These are phyloP conservation scores for Myotis lucifugus DNA, from an alignment of 2,113 vertebrate genomes.

Conservation along the genomic window DNA sequence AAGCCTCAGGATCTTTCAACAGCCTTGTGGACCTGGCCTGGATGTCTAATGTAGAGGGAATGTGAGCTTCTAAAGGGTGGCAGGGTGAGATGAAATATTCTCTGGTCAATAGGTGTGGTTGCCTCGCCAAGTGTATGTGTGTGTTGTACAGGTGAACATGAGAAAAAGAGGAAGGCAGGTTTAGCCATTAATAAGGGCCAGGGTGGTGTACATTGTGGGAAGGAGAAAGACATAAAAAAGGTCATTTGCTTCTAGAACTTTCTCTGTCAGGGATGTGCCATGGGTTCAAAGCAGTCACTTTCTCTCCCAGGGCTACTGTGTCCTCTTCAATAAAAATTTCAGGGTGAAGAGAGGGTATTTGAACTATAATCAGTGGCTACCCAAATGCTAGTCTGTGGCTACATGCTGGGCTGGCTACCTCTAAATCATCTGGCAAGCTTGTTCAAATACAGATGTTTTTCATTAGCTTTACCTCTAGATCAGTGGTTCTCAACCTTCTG, in stretches of 20 bases:
- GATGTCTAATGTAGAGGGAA: neutral
- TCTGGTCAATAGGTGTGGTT: neutral
- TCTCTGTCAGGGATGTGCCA: neutral
- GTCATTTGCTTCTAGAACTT: neutral
- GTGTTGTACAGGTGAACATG: neutral
- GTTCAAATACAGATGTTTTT: neutral
- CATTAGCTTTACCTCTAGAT: neutral
- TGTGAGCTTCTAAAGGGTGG: neutral
- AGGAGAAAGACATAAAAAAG: neutral
- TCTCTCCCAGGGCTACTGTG: neutral
- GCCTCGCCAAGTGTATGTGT: neutral
- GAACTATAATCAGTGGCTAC: neutral
- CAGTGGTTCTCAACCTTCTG: too few relatives aligned
- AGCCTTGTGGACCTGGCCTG: neutral
- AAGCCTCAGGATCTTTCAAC: neutral
- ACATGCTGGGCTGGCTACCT: neutral
- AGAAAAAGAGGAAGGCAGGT: neutral
- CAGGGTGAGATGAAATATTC: neutral
- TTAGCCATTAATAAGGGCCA: neutral
- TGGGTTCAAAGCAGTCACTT: neutral
- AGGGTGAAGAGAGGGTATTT: neutral
- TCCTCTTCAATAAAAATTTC: neutral
- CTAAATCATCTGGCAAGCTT: neutral
- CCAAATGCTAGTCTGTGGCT: neutral
- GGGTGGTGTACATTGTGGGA: accelerated